Conservation (phyloP, 1,140 invertebrate species). For the Trichoplusia ni region DNA sequence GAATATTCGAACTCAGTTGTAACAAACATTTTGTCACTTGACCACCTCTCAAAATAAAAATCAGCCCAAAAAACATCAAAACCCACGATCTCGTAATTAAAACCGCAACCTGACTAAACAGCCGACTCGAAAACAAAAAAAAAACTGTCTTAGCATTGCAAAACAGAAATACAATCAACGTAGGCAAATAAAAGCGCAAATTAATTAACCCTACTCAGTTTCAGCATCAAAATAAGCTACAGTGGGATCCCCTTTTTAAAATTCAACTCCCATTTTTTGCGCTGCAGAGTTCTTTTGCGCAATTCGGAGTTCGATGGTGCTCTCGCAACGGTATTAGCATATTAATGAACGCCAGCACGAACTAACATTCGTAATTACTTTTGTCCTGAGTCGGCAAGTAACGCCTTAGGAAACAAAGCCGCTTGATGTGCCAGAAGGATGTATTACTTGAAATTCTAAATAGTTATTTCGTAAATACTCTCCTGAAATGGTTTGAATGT, state of each 20-base stretch:
- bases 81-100: background rate
- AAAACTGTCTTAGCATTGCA: conserved; percentile 3
- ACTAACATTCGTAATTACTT: conserved; percentile 43
- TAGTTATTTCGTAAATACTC: background rate
- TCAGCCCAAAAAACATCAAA: background rate
- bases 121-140: background rate
- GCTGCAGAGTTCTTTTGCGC: conserved; percentile 26
- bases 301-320: conserved; percentile 37
- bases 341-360: conserved; percentile 39
- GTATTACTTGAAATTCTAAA: background rate
- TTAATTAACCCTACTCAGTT: conserved; percentile 32
- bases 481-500: too few relatives aligned
- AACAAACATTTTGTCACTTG: too few relatives aligned
- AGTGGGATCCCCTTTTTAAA: conserved; percentile 22
- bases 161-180: conserved; percentile 29
- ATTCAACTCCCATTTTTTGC: conserved; percentile 28
- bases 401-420: conserved; percentile 29
- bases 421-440: conserved; percentile 2
- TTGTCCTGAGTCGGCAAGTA: conserved; percentile 35
- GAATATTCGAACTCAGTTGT: too few relatives aligned
- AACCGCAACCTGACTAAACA: background rate
- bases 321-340: conserved; percentile 33
- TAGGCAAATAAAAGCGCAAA: conserved; percentile 29
- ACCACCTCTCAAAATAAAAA: too few relatives aligned
- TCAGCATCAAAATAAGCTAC: conserved; percentile 31